phyloP scores from a whole-genome alignment of 2,113 vertebrate genomes.

The Labeo catla region DNA sequence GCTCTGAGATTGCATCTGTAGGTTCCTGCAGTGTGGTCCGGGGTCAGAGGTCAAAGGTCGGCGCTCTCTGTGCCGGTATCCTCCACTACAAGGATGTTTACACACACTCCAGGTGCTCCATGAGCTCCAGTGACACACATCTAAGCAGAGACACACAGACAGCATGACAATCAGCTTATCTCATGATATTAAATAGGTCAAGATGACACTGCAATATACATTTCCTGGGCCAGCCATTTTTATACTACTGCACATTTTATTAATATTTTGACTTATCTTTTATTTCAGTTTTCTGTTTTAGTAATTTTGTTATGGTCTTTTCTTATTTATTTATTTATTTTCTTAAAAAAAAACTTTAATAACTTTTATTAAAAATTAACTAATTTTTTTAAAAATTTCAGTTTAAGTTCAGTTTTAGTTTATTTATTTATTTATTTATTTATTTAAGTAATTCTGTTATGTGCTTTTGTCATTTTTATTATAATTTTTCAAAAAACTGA shows the following conservation, averaged over 20 bases:
- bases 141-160: slow-evolving; percentile 63
- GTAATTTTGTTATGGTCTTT: not conserved
- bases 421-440: not conserved
- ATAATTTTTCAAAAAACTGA: not conserved
- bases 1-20: slow-evolving; percentile 83
- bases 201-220: not conserved
- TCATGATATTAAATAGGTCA: not conserved
- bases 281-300: not conserved
- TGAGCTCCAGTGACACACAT: slow-evolving; percentile 81
- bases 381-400: not conserved
- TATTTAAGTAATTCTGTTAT: not conserved
- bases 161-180: not conserved
- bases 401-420: not conserved
- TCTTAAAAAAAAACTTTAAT: not conserved
- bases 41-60: slow-evolving; percentile 56
- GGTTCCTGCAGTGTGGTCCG: slow-evolving; percentile 71
- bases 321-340: not conserved
- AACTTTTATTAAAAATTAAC: too few species aligned
- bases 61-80: slow-evolving; percentile 80
- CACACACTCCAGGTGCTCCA: slow-evolving; percentile 88
- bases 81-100: slow-evolving; percentile 82
- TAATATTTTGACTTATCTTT: not conserved
- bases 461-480: not conserved
- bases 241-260: not conserved
- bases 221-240: not conserved